Percentiles rank a stretch among this genome's conserved stretches.
These are phyloP conservation scores for Sinotaia quadrata DNA, from an alignment of 2,888 invertebrate genomes.

Conservation along the genomic window DNA sequence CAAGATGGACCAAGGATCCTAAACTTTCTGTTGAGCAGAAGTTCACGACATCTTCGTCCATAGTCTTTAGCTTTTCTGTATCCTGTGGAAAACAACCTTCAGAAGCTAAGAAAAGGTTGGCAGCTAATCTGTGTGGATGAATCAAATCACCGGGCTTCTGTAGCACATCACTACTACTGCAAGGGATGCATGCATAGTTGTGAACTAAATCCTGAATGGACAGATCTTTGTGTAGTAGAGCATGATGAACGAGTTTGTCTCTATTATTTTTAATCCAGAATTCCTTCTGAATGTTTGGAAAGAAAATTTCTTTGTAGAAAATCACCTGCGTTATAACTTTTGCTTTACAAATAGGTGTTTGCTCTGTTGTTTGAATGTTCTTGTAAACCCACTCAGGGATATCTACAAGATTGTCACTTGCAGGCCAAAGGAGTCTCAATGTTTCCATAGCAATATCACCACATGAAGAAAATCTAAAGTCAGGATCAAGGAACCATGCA, in stretches of 20 bases:
- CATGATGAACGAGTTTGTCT: conserved; percentile 38
- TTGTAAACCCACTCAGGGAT: conserved; percentile 26
- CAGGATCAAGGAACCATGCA: conserved; percentile 43
- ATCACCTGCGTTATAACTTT: conserved; percentile 12
- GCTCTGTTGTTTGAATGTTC: conserved; percentile 27
- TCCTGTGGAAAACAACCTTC: conserved; percentile 53
- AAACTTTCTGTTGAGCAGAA: conserved; percentile 26
- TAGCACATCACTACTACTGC: conserved; percentile 45
- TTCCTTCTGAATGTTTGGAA: conserved; percentile 43
- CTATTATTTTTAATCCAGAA: conserved; percentile 24
- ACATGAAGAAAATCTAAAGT: conserved; percentile 19
- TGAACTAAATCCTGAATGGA: conserved; percentile 44
- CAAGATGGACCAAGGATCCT: conserved; percentile 35
- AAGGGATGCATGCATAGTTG: conserved; percentile 52
- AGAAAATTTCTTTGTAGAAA: conserved; percentile 47
- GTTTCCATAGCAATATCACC: conserved; percentile 28
- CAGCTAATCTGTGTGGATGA: conserved; percentile 42
- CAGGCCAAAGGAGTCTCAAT: conserved; percentile 25
- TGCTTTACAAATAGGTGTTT: conserved; percentile 16
- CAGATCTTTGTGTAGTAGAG: conserved; percentile 46
- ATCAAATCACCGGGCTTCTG: conserved; percentile 48
- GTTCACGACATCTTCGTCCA: neutral
- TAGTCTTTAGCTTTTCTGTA: neutral
- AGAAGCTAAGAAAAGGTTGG: conserved; percentile 41
- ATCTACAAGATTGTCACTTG: conserved; percentile 22